Conservation (phyloP, 2,113 vertebrate genomes). For the Tragelaphus buxtoni region DNA sequence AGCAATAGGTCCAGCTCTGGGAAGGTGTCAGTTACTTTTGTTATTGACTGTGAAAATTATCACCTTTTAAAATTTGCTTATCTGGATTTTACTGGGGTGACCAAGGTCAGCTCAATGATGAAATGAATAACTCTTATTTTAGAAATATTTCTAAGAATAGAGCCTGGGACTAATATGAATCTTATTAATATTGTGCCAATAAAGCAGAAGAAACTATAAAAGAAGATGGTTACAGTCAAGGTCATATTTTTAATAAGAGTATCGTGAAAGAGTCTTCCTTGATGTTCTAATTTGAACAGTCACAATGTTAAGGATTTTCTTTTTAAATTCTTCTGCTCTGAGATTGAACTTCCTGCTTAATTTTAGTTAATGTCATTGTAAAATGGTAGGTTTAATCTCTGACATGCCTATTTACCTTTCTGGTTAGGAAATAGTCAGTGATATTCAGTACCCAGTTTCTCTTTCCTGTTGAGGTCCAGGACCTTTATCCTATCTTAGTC, state of each 20-base stretch:
- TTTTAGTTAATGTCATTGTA: neutral
- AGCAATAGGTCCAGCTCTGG: neutral
- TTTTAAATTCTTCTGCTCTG: neutral
- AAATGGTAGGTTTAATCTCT: neutral
- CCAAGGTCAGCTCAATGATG: constrained; percentile 24
- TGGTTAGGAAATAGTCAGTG: neutral
- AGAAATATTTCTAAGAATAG: neutral
- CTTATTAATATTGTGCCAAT: neutral
- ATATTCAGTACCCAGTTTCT: neutral
- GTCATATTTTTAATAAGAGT: constrained; percentile 34
- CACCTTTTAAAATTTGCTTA: neutral
- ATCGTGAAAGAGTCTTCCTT: neutral
- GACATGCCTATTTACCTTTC: neutral
- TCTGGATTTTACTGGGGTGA: neutral
- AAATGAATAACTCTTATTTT: constrained; percentile 43
- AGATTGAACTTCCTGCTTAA: neutral
- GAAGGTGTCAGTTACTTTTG: constrained; percentile 46
- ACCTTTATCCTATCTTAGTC: neutral
- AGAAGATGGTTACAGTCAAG: neutral
- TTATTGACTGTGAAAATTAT: constrained; percentile 21
- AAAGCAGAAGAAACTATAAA: neutral
- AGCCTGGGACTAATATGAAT: neutral
- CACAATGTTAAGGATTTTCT: neutral
- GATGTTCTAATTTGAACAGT: neutral
- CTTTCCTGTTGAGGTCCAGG: neutral